Evolutionary conservation across 2,113 vertebrate species (phyloP).

Genomic region (Hoplias malabaricus): DNA sequence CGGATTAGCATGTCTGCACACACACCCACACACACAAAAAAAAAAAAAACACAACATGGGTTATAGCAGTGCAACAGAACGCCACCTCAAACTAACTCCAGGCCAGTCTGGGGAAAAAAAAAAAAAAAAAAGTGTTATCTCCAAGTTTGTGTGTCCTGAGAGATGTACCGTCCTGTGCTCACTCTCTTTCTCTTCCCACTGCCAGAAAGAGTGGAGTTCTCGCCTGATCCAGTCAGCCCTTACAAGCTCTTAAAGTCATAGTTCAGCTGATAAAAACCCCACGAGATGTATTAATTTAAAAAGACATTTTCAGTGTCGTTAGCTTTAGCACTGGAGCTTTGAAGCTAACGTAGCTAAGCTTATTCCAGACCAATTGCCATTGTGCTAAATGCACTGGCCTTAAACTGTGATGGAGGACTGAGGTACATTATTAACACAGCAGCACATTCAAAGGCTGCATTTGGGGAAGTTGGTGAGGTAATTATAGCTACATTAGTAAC

Average conservation of each 20-base stretch:
- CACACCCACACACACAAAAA: constrained; percentile 4
- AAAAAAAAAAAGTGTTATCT: neutral
- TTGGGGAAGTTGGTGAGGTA: too few species aligned
- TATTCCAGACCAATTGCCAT: neutral
- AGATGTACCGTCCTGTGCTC: neutral
- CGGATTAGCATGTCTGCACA: neutral
- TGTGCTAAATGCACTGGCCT: neutral
- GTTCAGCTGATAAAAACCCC: neutral
- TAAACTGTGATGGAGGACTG: too few species aligned
- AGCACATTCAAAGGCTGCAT: too few species aligned
- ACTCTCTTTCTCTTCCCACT: neutral
- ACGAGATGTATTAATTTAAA: neutral
- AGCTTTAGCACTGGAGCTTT: too few species aligned
- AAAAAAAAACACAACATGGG: neutral
- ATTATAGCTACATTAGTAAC: too few species aligned
- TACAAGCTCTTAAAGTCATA: neutral
- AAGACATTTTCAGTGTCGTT: too few species aligned
- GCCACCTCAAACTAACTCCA: neutral
- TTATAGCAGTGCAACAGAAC: neutral
- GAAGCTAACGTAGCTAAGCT: too few species aligned
- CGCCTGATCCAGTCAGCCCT: constrained; percentile 6
- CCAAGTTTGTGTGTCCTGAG: neutral
- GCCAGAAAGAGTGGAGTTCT: neutral
- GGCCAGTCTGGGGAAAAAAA: neutral
- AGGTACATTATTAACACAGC: neutral